Conservation (phyloP, 2,888 invertebrate species). For the Nebria brevicollis region DNA sequence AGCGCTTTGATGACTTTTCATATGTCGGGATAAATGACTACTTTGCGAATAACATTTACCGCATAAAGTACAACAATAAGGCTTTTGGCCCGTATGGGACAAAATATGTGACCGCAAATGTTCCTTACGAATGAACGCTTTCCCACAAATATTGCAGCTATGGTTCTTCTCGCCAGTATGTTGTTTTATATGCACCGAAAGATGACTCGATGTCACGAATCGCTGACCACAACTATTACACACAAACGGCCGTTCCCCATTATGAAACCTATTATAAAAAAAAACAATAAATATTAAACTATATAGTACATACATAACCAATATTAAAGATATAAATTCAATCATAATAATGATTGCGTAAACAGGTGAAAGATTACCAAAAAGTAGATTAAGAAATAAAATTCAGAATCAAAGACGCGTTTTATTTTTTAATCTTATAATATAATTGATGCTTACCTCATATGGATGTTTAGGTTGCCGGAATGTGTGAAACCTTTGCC, state of each 20-base stretch:
- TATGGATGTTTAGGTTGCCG: conserved; percentile 56
- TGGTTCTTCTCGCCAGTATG: conserved; percentile 56
- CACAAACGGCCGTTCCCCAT: conserved; percentile 54
- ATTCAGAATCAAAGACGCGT: no score
- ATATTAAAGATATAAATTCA: background rate
- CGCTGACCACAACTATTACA: conserved; percentile 55
- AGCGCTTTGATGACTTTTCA: conserved; percentile 53
- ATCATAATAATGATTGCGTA: no score
- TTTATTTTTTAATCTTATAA: no score
- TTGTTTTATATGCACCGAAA: conserved; percentile 56
- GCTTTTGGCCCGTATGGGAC: conserved; percentile 70
- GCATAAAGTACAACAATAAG: conserved; percentile 67
- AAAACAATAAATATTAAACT: no score
- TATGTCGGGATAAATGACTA: conserved; percentile 57
- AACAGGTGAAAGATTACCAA: no score
- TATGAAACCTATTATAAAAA: conserved; percentile 53
- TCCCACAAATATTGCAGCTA: conserved; percentile 66
- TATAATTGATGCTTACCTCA: conserved; percentile 38
- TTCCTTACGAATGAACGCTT: conserved; percentile 62
- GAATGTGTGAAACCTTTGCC: conserved; percentile 54
- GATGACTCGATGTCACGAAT: conserved; percentile 57
- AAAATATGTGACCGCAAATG: conserved; percentile 66
- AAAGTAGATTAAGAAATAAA: no score
- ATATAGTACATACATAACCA: background rate
- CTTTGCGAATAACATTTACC: conserved; percentile 56